Evolutionary conservation across 1,140 invertebrate genomes (phyloP).

Genomic region (Aphaenogaster floridana): DNA sequence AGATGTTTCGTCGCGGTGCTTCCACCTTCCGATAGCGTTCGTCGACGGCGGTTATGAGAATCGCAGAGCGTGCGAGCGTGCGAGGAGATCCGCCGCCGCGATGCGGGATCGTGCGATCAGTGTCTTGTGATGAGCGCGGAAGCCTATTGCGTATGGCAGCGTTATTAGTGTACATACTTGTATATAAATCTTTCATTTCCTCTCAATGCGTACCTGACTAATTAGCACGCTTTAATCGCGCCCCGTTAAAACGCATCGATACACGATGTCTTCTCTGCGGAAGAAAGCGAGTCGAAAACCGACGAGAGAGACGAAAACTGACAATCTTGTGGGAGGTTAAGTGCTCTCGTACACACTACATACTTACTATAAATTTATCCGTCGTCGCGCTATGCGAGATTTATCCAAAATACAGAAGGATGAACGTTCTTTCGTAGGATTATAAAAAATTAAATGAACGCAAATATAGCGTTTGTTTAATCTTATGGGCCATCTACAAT

Average conservation of each 20-base stretch:
- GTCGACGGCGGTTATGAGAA: conserved; percentile 24
- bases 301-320: conserved; percentile 19
- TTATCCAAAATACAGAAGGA: background rate
- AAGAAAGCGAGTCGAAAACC: conserved; percentile 56
- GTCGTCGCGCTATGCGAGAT: background rate
- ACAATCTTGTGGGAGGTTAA: conserved; percentile 68
- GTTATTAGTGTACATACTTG: conserved; percentile 65
- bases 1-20: conserved; percentile 1
- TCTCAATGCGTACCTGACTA: conserved; percentile 60
- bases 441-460: background rate
- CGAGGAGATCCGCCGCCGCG: conserved; percentile 4
- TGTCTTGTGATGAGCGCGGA: conserved; percentile 13
- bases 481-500: too few species aligned
- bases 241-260: background rate
- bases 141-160: background rate
- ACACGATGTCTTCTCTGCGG: conserved; percentile 57
- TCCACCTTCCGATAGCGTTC: background rate
- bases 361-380: background rate
- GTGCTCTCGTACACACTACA: background rate
- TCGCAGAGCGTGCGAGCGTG: background rate
- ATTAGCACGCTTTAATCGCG: conserved; percentile 44
- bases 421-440: background rate
- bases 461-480: background rate
- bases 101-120: conserved; percentile 22
- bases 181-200: conserved; percentile 61